Evolutionary conservation across 2,888 invertebrate genomes (phyloP).

Genomic region (Yponomeuta evonymella): DNA sequence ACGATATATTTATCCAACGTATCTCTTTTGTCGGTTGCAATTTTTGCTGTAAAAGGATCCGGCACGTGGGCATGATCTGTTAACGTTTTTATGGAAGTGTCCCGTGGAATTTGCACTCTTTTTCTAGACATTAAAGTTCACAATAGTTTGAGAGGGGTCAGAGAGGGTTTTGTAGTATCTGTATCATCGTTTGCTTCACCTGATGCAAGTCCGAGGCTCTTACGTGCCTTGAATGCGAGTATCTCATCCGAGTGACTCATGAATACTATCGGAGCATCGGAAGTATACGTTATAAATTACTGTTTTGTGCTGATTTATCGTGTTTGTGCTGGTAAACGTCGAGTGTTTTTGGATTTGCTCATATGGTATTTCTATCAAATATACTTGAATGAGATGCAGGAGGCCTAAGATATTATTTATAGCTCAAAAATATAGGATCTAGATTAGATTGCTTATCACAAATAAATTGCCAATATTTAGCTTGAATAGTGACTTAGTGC

Average conservation of each 20-base stretch:
- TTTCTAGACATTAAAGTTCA: neutral
- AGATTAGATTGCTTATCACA: no score
- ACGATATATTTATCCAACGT: conserved; percentile 12
- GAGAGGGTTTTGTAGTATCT: conserved; percentile 31
- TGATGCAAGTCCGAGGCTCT: conserved; percentile 39
- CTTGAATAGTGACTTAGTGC: no score
- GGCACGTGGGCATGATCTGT: conserved; percentile 38
- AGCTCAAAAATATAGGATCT: no score
- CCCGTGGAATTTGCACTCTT: neutral
- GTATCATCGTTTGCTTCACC: conserved; percentile 53
- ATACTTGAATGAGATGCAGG: neutral
- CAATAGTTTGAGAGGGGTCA: neutral
- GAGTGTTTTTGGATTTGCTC: neutral
- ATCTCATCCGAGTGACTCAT: conserved; percentile 26
- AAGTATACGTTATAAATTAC: conserved; percentile 29
- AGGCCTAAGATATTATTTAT: no score
- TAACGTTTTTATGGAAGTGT: neutral
- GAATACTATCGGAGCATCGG: conserved; percentile 20
- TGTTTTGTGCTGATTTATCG: conserved; percentile 11
- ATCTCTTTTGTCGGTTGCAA: conserved; percentile 11
- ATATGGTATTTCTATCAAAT: neutral
- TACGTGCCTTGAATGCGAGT: conserved; percentile 48
- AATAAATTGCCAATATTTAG: no score
- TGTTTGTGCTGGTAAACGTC: neutral
- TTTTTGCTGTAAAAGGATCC: conserved; percentile 13